phyloP scores from a whole-genome alignment of 23 tunicate genomes.

The Pegea sp. region DNA sequence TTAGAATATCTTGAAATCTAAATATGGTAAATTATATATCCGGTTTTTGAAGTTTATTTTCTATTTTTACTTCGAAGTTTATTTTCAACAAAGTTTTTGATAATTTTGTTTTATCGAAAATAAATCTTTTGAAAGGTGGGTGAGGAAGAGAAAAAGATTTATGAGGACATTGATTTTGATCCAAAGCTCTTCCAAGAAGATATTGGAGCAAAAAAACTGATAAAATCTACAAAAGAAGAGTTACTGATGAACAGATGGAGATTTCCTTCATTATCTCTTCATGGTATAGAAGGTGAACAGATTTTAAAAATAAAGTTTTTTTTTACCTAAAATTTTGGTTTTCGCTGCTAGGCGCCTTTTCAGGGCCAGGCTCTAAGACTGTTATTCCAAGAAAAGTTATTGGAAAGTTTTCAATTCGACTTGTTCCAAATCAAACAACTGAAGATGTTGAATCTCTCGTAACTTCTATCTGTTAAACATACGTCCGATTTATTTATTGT shows the following conservation, averaged over 20 bases:
- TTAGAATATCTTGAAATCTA: too few relatives aligned
- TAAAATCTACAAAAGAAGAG: slow-evolving; percentile 32
- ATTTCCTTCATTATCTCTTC: slow-evolving; percentile 77
- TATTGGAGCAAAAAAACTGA: slow-evolving; percentile 49
- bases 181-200: slow-evolving; percentile 82
- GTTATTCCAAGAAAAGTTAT: slow-evolving; percentile 95
- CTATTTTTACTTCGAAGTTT: too few relatives aligned
- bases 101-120: not conserved
- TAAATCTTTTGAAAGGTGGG: slow-evolving; percentile 22
- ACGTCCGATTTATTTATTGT: not conserved
- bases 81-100: too few relatives aligned
- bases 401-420: slow-evolving; percentile 93
- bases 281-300: slow-evolving; percentile 75
- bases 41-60: too few relatives aligned
- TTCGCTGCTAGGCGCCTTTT: slow-evolving; percentile 39
- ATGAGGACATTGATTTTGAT: slow-evolving; percentile 80
- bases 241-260: slow-evolving; percentile 96
- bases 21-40: too few relatives aligned
- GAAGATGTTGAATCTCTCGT: slow-evolving; percentile 65
- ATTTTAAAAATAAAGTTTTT: too few relatives aligned
- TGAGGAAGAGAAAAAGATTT: slow-evolving; percentile 37
- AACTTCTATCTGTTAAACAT: not conserved
- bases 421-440: slow-evolving; percentile 85
- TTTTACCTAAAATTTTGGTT: not conserved
- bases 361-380: slow-evolving; percentile 90